phyloP scores from a whole-genome alignment of 2,113 vertebrate species.

The Camarhynchus parvulus region DNA sequence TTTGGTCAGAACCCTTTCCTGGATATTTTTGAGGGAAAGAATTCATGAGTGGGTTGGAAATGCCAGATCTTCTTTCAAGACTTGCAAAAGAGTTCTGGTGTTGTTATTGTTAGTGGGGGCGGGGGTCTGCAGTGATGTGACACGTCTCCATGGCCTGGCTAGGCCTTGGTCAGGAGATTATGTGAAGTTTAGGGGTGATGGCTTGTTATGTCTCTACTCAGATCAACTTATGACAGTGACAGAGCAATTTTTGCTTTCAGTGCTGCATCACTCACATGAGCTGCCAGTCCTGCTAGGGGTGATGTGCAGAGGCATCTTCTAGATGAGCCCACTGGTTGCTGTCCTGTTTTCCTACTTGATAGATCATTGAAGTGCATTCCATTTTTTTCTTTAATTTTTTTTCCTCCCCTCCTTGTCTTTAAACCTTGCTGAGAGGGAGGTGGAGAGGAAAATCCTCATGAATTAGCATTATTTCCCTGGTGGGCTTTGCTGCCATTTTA shows the following conservation, averaged over 20 bases:
- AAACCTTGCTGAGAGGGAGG: conserved; percentile 47
- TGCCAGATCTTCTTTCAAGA: neutral
- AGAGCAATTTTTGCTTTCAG: neutral
- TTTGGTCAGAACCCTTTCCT: neutral
- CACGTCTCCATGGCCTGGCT: neutral
- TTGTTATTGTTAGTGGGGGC: neutral
- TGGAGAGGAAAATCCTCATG: conserved; percentile 54
- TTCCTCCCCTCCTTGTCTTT: neutral
- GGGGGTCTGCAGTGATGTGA: neutral
- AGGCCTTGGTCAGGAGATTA: neutral
- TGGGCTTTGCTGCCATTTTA: conserved; percentile 69
- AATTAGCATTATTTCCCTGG: conserved; percentile 60
- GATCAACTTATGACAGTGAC: neutral
- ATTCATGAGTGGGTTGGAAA: neutral
- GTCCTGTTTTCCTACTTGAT: neutral
- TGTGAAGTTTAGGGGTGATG: neutral
- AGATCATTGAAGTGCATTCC: neutral
- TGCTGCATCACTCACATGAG: neutral
- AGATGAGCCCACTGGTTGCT: neutral
- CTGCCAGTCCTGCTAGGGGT: neutral
- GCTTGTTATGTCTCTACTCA: neutral
- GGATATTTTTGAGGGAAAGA: neutral
- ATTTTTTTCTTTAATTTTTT: neutral
- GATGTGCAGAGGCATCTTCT: neutral
- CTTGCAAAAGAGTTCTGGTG: neutral